Evolutionary conservation across 2,797 vertebrate species (phyloP).

Genomic region (Pangasius sanitwongsei): DNA sequence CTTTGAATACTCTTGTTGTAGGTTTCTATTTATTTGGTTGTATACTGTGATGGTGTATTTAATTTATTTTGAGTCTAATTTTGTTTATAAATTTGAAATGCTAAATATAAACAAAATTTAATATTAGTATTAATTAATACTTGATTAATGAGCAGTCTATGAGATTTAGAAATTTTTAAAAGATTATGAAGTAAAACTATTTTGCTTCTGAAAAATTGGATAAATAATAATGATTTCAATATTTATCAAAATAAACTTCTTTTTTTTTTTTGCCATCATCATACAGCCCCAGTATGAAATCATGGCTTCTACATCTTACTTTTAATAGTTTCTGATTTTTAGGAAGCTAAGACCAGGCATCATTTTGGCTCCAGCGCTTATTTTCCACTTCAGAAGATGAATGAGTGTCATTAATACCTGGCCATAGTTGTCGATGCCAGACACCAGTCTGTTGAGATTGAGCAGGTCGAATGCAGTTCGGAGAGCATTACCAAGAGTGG

Average conservation of each 20-base stretch:
- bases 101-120: not conserved
- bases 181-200: not conserved
- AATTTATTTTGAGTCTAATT: not conserved
- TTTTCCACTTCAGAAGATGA: constrained; percentile 23
- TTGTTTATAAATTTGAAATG: not conserved
- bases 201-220: not conserved
- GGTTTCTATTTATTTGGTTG: not conserved
- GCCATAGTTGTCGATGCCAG: constrained; percentile 99
- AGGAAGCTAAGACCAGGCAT: not conserved
- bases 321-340: not conserved
- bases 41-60: not conserved
- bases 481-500: constrained; percentile 92
- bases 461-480: constrained; percentile 96
- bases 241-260: not conserved
- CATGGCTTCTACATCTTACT: not conserved
- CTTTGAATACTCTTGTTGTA: not conserved
- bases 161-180: not conserved
- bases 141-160: not conserved
- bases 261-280: not conserved
- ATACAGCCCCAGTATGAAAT: not conserved
- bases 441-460: constrained; percentile 98
- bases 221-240: not conserved
- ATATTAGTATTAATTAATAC: not conserved
- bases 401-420: constrained; percentile 80
- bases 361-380: not conserved